A percentile compares a stretch with the other conserved stretches of the same genome.
phyloP scores from a whole-genome alignment of 2,888 invertebrate species.

The Nomada ruficornis region DNA sequence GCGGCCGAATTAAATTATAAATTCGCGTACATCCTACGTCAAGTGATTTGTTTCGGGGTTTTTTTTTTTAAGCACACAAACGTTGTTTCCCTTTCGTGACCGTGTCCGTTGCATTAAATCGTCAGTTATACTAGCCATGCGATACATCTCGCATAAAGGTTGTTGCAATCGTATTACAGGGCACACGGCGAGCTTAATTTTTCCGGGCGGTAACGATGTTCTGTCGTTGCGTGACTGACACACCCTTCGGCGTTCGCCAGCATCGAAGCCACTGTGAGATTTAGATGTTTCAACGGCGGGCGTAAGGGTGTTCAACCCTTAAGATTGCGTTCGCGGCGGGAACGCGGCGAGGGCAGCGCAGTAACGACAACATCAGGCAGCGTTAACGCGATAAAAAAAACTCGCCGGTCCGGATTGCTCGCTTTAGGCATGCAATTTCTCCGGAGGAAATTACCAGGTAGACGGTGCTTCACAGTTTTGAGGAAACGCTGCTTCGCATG shows the following conservation, averaged over 20 bases:
- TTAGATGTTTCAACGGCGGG: constrained; percentile 51
- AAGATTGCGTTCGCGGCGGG: constrained; percentile 15
- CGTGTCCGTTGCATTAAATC: neutral
- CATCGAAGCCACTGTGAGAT: constrained; percentile 29
- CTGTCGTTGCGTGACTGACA: constrained; percentile 59
- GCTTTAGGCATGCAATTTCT: constrained; percentile 59
- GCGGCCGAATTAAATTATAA: neutral
- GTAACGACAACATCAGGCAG: constrained; percentile 37
- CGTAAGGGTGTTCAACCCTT: constrained; percentile 7
- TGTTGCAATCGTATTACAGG: constrained; percentile 18
- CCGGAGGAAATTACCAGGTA: constrained; percentile 44
- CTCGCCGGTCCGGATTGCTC: constrained; percentile 45
- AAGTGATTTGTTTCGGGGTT: neutral
- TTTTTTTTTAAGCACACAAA: too few relatives aligned
- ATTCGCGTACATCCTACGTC: neutral
- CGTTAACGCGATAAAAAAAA: constrained; percentile 54
- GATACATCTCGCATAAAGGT: neutral
- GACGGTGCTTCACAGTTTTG: constrained; percentile 52
- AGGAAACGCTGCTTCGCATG: constrained; percentile 47
- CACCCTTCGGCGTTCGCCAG: constrained; percentile 24
- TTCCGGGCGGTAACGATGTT: constrained; percentile 29
- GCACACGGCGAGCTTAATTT: constrained; percentile 38
- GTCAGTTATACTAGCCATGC: neutral
- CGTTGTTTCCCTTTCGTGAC: neutral
- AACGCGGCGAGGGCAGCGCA: constrained; percentile 13